phyloP scores from a whole-genome alignment of 2,797 vertebrate genomes.

The Pampus argenteus region DNA sequence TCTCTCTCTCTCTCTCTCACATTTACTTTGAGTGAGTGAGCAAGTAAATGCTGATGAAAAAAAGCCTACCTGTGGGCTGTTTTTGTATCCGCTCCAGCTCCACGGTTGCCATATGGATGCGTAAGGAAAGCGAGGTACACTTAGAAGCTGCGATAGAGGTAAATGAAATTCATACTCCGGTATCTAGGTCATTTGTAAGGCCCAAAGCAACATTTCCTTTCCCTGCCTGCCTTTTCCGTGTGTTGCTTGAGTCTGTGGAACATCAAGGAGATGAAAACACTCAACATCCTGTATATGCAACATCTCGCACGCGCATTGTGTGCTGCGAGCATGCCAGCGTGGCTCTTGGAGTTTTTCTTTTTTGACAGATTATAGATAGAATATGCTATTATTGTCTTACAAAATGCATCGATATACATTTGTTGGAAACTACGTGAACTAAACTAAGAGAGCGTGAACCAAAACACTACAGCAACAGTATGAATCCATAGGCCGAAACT shows the following conservation, averaged over 20 bases:
- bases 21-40: conserved; percentile 42
- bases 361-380: conserved; percentile 64
- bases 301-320: conserved; percentile 59
- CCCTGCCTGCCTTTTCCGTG: conserved; percentile 76
- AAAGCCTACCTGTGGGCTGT: conserved; percentile 70
- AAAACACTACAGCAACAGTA: too few relatives aligned
- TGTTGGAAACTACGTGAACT: too few relatives aligned
- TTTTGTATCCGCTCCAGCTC: conserved; percentile 64
- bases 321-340: conserved; percentile 55
- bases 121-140: conserved; percentile 68
- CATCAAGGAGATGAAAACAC: conserved; percentile 82
- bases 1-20: conserved; percentile 38
- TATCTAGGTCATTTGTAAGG: conserved; percentile 84
- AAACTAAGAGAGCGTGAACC: too few relatives aligned
- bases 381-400: conserved; percentile 46
- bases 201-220: conserved; percentile 81
- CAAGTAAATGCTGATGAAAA: conserved; percentile 58
- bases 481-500: too few relatives aligned
- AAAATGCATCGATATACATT: conserved; percentile 45
- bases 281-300: conserved; percentile 76
- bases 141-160: conserved; percentile 75
- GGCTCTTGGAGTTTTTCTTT: conserved; percentile 60
- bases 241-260: conserved; percentile 77
- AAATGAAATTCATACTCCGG: conserved; percentile 77
- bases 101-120: conserved; percentile 64